Base-by-base conservation (phyloP, 23 tunicate species). In the Aplidium turbinatum region DNA sequence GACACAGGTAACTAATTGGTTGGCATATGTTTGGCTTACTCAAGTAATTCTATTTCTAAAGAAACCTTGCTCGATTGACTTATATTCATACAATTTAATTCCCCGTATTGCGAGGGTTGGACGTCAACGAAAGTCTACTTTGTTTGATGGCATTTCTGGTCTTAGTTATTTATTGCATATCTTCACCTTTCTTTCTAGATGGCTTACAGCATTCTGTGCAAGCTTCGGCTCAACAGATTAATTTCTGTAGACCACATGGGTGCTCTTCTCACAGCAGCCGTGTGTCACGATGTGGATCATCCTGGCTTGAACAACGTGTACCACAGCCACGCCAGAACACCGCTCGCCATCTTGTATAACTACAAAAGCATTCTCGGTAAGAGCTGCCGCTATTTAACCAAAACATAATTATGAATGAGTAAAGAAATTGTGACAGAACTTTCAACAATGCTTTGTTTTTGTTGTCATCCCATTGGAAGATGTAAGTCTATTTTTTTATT, bases 251-350 rank as follows among this genome's bases (percentile, higher is more conserved):
- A 91, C 33, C 76, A 91, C 31, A 61, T 84, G 24, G 97, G 97
- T 1, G 84, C 83, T 22, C 54, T 91, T 18, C 57, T 91, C 11
- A 91, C 97, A 13, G 91, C 86, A 1, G 97, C 97, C 9, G 79
- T 91, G 9, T 91, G 97, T 51, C 97, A 91, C 69, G 97, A 91
- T 48, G 91, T 91, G 18, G 97, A 91, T 48, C 97, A 91, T 60
- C 97, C 97, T 2, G 97, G 97, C 39, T 79, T 91, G 13, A 91
- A 84, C 86, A 91, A 91, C 75, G 53, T 86, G 3, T 91, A 91
- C 35, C 92, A 84, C 48, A 36, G 74, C 40, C 87, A 91, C 28
- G 97, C 97, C 3, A 58, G 78, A n/a, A 78, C 97, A 28, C 87
- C 97, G 4, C 75, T 91, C 4, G 97, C 97, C 4, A 84, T 91